Percentiles rank a stretch among this genome's conserved stretches.
These are phyloP conservation scores for Catharus fuscescens DNA, from an alignment of 2,113 vertebrate species.

Conservation along the genomic window DNA sequence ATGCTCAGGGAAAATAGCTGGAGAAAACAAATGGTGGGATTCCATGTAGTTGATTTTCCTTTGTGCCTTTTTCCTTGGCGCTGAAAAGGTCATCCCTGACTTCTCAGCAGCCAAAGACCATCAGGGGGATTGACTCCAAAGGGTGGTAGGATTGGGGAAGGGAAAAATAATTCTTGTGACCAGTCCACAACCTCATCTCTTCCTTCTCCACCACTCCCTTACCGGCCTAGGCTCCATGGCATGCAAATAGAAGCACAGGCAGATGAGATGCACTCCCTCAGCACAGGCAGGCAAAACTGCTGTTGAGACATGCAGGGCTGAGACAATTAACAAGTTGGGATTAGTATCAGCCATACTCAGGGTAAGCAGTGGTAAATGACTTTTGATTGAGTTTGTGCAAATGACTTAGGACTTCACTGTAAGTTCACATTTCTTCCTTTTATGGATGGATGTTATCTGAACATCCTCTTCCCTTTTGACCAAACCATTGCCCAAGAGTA, in stretches of 20 bases:
- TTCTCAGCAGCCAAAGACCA: background rate
- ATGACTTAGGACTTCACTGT: background rate
- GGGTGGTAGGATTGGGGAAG: background rate
- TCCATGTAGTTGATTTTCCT: background rate
- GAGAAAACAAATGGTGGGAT: background rate
- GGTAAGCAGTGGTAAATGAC: rapidly evolving
- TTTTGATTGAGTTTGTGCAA: background rate
- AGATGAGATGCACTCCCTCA: background rate
- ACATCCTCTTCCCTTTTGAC: background rate
- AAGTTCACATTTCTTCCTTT: background rate
- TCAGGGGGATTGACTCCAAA: background rate
- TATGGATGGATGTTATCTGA: background rate
- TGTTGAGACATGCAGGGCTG: background rate
- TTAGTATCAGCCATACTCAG: background rate
- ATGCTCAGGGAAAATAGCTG: background rate
- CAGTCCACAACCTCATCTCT: background rate
- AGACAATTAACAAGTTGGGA: background rate
- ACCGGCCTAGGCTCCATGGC: background rate
- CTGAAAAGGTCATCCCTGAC: background rate
- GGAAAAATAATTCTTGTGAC: background rate
- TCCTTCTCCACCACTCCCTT: background rate
- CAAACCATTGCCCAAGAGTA: background rate
- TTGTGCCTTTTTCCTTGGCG: background rate
- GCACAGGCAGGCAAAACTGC: background rate
- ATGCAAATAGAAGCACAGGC: background rate